These are phyloP conservation scores for Panthera leo DNA, from an alignment of 2,113 vertebrate genomes.

Conservation along the genomic window DNA sequence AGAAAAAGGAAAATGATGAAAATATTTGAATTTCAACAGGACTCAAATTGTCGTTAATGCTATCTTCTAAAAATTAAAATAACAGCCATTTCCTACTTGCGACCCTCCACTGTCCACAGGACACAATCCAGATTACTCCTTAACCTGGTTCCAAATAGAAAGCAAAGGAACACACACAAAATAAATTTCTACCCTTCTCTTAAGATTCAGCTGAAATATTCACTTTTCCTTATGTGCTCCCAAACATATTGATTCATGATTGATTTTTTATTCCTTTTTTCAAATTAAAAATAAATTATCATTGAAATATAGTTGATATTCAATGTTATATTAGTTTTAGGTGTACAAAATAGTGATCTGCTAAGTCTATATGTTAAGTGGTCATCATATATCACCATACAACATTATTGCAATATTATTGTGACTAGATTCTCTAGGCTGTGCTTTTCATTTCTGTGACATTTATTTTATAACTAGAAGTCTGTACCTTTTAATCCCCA, in stretches of 20 bases:
- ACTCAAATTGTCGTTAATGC: not conserved
- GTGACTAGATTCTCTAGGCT: not conserved
- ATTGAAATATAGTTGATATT: not conserved
- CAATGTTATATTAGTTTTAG: not conserved
- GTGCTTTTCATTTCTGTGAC: not conserved
- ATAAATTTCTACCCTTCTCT: not conserved
- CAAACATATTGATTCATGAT: not conserved
- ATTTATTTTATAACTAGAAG: not conserved
- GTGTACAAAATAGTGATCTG: not conserved
- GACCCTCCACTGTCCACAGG: not conserved
- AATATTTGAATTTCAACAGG: not conserved
- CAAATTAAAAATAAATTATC: not conserved
- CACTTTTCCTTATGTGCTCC: not conserved
- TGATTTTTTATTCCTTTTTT: not conserved
- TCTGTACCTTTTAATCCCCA: not conserved
- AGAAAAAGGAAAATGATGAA: not conserved
- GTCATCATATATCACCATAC: not conserved
- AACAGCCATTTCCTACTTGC: not conserved
- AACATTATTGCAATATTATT: not conserved
- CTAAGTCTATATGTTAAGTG: not conserved
- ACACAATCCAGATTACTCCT: not conserved
- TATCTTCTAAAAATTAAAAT: constrained; percentile 20
- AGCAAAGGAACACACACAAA: not conserved
- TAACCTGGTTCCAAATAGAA: not conserved
- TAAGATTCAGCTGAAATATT: not conserved